Evolutionary conservation across 2,797 vertebrate genomes (phyloP), one percentile per base, ranked within the genome.

Genomic region (Cossypha heuglini): DNA sequence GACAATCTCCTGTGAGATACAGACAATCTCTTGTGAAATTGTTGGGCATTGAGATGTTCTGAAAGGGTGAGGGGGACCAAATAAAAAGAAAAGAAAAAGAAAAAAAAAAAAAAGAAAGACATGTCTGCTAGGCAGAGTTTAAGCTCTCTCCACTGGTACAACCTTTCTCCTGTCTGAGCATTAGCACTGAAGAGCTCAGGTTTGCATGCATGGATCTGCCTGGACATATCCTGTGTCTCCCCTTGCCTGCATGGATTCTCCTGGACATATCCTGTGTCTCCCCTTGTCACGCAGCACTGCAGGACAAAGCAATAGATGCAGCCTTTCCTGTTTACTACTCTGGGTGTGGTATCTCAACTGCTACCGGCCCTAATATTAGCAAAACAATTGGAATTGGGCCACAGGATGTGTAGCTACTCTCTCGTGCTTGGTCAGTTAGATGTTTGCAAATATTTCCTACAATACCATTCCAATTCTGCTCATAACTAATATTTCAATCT

Each of bases 241-340:
- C 51, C 20, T 61, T 18, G 25, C 46, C 24, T 1, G 4, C 52
- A 2, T 1, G 51, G n/a, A 59, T 62, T 62, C 66, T 1, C 68
- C 25, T 19, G 73, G 51, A 68, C 3, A 2, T 26, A 22, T 69
- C 42, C 43, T 3, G 11, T 31, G 48, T 62, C 73, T 78, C 42
- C n/a, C 51, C 20, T 61, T 18, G 25, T 37, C 81, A 83, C 2
- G 0, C 33, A 43, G 9, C 0, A 0, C 82, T 55, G 37, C 54
- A 37, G 79, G 62, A 86, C 79, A 84, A 81, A 86, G 72, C 20
- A 7, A 12, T 26, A 16, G 88, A 76, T 78, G 59, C 24, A 57
- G 62, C 76, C 73, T 83, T 96, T 94, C 92, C 93, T 94, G 88
- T 94, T 95, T 96, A 77, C 88, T 93, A 38, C 64, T 37, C 62